Conservation (phyloP, 2,113 vertebrate species). For the Cyrtonyx montezumae region DNA sequence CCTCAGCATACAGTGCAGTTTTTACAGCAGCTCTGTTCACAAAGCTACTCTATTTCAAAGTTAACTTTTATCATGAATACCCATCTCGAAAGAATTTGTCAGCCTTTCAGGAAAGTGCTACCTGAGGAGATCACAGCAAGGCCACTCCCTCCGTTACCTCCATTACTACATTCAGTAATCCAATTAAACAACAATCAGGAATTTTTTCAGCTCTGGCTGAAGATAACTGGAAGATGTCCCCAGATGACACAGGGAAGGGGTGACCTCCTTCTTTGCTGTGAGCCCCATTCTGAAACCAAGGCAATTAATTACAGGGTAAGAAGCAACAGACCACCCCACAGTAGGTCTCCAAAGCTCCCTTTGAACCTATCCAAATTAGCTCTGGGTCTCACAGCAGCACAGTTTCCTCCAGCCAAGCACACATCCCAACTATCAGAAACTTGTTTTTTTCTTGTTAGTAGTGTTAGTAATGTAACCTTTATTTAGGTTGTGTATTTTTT, state of each 20-base stretch:
- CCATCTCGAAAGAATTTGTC: neutral
- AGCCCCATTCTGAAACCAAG: neutral
- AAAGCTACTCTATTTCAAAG: neutral
- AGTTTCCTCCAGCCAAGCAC: neutral
- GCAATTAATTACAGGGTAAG: neutral
- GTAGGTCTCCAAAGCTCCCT: neutral
- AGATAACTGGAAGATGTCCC: neutral
- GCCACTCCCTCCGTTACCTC: neutral
- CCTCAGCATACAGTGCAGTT: neutral
- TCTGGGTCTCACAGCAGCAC: fast-evolving
- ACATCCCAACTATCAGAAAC: neutral
- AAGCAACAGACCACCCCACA: neutral
- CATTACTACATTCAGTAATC: neutral
- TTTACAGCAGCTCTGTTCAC: neutral
- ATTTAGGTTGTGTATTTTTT: neutral
- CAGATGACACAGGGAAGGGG: neutral
- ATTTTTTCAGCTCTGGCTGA: neutral
- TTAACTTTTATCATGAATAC: neutral
- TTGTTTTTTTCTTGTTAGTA: neutral
- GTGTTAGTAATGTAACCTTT: neutral
- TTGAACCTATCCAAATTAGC: neutral
- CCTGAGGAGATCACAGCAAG: neutral
- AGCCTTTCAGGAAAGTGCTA: neutral
- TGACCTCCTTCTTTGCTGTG: neutral
- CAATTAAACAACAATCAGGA: neutral